These are phyloP conservation scores for Pimephales promelas DNA, from an alignment of 2,113 vertebrate genomes.

Conservation along the genomic window DNA sequence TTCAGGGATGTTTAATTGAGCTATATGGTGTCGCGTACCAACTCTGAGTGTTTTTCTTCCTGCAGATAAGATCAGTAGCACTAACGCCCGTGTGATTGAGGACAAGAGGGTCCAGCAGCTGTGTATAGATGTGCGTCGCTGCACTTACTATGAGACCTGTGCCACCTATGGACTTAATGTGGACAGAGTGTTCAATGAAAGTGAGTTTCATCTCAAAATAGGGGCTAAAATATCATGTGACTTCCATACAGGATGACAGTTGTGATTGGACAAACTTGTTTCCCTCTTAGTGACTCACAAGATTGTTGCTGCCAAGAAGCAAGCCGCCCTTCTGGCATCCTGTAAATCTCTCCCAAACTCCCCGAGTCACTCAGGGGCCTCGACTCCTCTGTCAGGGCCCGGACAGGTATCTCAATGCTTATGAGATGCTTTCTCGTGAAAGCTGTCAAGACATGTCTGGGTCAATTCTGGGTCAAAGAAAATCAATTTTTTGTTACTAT, in stretches of 20 bases:
- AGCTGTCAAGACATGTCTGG: background rate
- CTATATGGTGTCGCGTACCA: background rate
- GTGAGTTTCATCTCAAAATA: slow-evolving; percentile 67
- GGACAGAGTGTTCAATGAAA: slow-evolving; percentile 91
- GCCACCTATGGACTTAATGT: slow-evolving; percentile 96
- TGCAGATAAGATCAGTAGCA: slow-evolving; percentile 90
- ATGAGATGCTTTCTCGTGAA: background rate
- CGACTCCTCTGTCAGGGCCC: slow-evolving; percentile 82
- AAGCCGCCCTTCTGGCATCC: slow-evolving; percentile 85
- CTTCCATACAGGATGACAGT: background rate
- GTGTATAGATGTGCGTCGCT: slow-evolving; percentile 84
- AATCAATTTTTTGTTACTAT: background rate
- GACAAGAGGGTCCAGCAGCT: slow-evolving; percentile 86
- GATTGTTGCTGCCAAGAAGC: slow-evolving; percentile 85
- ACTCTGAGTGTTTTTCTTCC: background rate
- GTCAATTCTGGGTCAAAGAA: background rate
- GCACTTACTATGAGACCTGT: slow-evolving; percentile 93
- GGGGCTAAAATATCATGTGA: background rate
- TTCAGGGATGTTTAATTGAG: background rate
- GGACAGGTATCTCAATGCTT: slow-evolving; percentile 74
- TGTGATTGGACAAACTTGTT: slow-evolving; percentile 23
- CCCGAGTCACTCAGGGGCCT: slow-evolving; percentile 89
- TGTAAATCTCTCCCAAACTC: slow-evolving; percentile 95
- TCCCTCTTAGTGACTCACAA: slow-evolving; percentile 85
- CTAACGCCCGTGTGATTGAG: slow-evolving; percentile 87